Evolutionary conservation across 2,888 invertebrate species (phyloP), one percentile per base, ranked within the genome.

Genomic region (Leptura quadrifasciata): DNA sequence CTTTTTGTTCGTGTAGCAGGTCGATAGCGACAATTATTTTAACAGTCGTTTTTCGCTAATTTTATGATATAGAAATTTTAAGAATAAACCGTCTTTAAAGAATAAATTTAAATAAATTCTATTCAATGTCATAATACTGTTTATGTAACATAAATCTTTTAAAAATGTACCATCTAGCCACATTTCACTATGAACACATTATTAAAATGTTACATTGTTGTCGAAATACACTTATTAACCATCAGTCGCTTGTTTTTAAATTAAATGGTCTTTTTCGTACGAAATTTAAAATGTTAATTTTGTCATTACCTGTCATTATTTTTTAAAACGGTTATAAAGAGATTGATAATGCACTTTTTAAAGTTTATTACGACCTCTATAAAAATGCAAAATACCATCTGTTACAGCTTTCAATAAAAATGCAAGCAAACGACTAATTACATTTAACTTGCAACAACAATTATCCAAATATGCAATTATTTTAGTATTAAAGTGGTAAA

Each of bases 361-460:
- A 8, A 52, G 18, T 47, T 71, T 61, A 71, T 60, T 71, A 52
- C 21, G 8, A 15, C 52, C 47, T 71, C 39, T 61, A 71, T 71
- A 71, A 71, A 71, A 71, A 71, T 71, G 71, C 71, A 71, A 71
- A 71, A 27, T n/a, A 61, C 24, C 71, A 71, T 71, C 71, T 71
- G 71, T 71, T 47, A 6, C 12, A 57, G 31, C 24, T 52, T 60
- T 71, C 61, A 52, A 61, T 60, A 60, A 60, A 68, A 69, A 60
- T 21, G 39, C 71, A 61, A 27, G 27, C 24, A 24, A 71, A 27
- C 71, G 52, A 60, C 61, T 71, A 61, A 61, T 71, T 71, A 17
- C 31, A 35, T 47, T 60, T 61, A 61, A 47, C 47, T 71, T 61
- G 71, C 71, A 60, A 54, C 39, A 47, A 71, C 52, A 52, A 71